These are phyloP conservation scores for Paedocypris micromegethes DNA, from an alignment of 2,797 vertebrate species.

Conservation along the genomic window DNA sequence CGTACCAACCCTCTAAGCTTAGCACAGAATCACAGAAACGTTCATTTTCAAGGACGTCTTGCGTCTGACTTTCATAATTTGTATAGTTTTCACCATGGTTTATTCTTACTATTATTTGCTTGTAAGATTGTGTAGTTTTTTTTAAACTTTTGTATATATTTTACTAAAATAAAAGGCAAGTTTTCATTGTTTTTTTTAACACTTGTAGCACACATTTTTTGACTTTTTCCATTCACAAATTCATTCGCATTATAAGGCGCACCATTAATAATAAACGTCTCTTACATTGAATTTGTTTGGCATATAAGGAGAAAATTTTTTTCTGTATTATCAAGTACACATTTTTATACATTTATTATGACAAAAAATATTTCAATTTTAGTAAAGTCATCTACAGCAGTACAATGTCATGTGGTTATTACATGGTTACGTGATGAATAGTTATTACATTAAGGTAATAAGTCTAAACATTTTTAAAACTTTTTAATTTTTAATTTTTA, in stretches of 20 bases:
- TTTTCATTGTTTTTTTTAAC: conserved; percentile 55
- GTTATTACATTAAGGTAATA: too few species aligned
- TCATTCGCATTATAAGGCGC: not conserved
- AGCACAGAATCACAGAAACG: conserved; percentile 20
- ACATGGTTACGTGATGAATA: too few species aligned
- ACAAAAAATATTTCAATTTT: too few species aligned
- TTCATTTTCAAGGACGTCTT: conserved; percentile 22
- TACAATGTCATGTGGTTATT: too few species aligned
- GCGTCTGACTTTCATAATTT: conserved; percentile 39
- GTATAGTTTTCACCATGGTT: conserved; percentile 47
- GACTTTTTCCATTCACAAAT: not conserved
- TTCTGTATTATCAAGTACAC: too few species aligned
- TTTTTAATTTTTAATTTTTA: too few species aligned
- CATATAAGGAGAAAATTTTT: too few species aligned
- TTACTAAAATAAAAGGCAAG: conserved; percentile 60
- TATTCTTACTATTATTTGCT: conserved; percentile 44
- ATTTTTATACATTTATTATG: too few species aligned
- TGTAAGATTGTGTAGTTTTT: conserved; percentile 43
- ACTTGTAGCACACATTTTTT: conserved; percentile 8
- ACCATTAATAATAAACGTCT: too few species aligned
- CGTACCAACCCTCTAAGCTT: conserved; percentile 16
- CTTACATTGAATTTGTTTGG: too few species aligned
- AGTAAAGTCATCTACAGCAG: too few species aligned
- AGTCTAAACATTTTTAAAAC: too few species aligned
- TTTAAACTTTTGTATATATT: conserved; percentile 50